Base-by-base conservation (phyloP, 2,888 invertebrate species). In the Platypus cylindrus region DNA sequence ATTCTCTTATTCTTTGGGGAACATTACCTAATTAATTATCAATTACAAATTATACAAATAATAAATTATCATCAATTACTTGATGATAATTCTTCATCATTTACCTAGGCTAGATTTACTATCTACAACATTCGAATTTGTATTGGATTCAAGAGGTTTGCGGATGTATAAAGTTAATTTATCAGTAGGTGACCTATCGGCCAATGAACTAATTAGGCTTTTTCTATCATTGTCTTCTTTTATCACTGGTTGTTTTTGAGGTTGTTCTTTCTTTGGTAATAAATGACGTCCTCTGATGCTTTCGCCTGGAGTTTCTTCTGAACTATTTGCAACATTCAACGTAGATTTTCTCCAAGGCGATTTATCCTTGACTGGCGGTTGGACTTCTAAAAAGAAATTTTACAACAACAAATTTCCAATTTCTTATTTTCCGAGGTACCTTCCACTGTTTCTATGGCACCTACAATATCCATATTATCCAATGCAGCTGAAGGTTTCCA, bases 371-470 rank as follows among this genome's bases (percentile, higher is more conserved):
- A 73, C 71, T n/a, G 75, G 76, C 9, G 76, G 75, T 62, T 78
- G 78, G 20, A 75, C 75, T 63, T 78, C 79, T 79, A 58, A 23
- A 34, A 27, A 22, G 24, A 8, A 20, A 20, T 20, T 20, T 7
- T 7, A 20, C 9, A 20, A 20, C 5, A 5, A 20, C 20, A 20
- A 5, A 20, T 20, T 17, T 7, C 9, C 20, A 20, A 20, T 7
- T 20, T 5, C 20, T 7, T 20, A 20, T 9, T 7, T 20, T 20
- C 7, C 20, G 9, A 7, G 20, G 20, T 62, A 83, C 84, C 84
- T 70, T 86, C 86, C 35, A 89, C 83, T 22, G 84, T 77, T 64
- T 87, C 85, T 69, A 89, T 79, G 29, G 85, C 78, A 42, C 78
- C 70, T 46, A 85, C 82, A 20, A 87, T 81, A 60, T 86, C 87